These are phyloP conservation scores for Leuctra nigra DNA, from an alignment of 2,888 invertebrate species.

Conservation along the genomic window DNA sequence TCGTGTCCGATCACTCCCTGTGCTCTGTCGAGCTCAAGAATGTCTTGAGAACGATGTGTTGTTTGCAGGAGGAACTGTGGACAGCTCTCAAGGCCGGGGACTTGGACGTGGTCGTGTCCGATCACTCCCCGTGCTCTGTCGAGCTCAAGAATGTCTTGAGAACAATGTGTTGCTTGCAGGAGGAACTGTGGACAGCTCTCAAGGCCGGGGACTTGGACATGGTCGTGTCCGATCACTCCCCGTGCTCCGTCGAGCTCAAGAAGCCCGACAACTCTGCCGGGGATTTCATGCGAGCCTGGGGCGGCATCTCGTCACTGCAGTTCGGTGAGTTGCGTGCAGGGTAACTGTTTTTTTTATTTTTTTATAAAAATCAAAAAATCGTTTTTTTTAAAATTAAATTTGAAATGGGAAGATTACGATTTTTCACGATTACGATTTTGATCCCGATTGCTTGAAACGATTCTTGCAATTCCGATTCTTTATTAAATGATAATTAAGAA, in stretches of 20 bases:
- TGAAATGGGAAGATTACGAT: too few relatives aligned
- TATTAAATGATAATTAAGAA: too few relatives aligned
- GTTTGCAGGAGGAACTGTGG: slow-evolving; percentile 61
- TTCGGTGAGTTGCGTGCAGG: slow-evolving; percentile 53
- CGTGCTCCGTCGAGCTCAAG: slow-evolving; percentile 58
- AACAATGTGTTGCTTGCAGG: too few relatives aligned
- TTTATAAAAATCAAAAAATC: too few relatives aligned
- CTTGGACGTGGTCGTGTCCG: slow-evolving; percentile 58
- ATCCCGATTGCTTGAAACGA: too few relatives aligned
- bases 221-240: slow-evolving; percentile 63
- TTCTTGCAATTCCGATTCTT: too few relatives aligned
- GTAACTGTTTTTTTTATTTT: too few relatives aligned
- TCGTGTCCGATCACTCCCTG: slow-evolving; percentile 63
- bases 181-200: slow-evolving; percentile 56
- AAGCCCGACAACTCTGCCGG: slow-evolving; percentile 39
- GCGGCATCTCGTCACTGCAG: slow-evolving; percentile 66
- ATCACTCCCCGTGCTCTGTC: slow-evolving; percentile 62
- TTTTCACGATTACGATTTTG: too few relatives aligned
- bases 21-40: slow-evolving; percentile 58
- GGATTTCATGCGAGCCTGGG: slow-evolving; percentile 64
- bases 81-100: slow-evolving; percentile 48
- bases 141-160: too few relatives aligned
- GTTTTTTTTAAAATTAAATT: too few relatives aligned
- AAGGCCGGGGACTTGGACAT: slow-evolving; percentile 51
- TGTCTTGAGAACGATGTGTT: too few relatives aligned